Conservation (phyloP, 1,140 invertebrate species). For the Pseudoatta argentina region DNA sequence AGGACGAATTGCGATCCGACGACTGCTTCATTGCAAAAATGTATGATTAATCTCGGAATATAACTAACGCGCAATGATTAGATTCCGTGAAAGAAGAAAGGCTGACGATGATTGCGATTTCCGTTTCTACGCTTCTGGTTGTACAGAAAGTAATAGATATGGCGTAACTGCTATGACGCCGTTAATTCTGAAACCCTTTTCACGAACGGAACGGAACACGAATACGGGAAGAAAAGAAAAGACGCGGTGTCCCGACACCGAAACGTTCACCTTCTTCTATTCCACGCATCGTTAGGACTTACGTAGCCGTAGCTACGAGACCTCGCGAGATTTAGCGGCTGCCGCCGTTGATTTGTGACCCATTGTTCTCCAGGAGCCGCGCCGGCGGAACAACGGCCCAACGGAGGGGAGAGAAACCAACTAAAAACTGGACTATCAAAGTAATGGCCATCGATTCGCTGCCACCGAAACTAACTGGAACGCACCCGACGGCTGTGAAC, state of each 20-base stretch:
- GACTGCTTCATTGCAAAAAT: not conserved
- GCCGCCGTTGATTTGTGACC: conserved; percentile 77
- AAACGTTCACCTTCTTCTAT: conserved; percentile 69
- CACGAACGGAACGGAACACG: conserved; percentile 40
- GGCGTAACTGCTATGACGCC: conserved; percentile 23
- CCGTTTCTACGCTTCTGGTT: not conserved
- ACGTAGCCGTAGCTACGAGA: conserved; percentile 58
- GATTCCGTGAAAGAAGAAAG: conserved; percentile 29
- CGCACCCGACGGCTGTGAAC: conserved; percentile 8
- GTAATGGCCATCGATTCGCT: conserved; percentile 78
- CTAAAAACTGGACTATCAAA: conserved; percentile 79
- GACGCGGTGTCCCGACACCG: conserved; percentile 53
- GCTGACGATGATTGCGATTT: conserved; percentile 44
- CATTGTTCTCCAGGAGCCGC: conserved; percentile 75
- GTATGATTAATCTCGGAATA: conserved; percentile 25
- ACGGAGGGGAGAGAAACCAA: conserved; percentile 37
- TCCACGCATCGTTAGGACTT: conserved; percentile 75
- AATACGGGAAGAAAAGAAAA: conserved; percentile 59
- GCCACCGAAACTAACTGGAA: conserved; percentile 40
- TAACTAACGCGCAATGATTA: conserved; percentile 46
- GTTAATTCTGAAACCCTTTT: conserved; percentile 52
- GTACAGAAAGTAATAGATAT: conserved; percentile 40
- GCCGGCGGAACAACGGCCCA: conserved; percentile 7
- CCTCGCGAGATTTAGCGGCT: conserved; percentile 77
- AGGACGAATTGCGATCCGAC: not conserved